Evolutionary conservation across 2,113 vertebrate species (phyloP), one percentile per base, ranked within the genome.

Genomic region (Passerina amoena): DNA sequence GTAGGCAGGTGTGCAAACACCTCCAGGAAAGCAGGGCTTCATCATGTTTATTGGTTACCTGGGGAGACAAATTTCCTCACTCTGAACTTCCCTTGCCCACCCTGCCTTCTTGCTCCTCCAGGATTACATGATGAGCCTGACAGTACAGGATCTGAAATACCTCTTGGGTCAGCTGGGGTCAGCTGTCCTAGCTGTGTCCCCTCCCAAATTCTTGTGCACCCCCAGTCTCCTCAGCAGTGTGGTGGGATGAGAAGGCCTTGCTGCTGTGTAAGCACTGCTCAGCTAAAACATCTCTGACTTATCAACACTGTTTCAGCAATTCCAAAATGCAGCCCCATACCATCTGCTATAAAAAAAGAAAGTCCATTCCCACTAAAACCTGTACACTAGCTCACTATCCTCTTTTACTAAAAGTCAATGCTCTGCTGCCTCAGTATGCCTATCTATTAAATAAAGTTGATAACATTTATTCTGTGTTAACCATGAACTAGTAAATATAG

Each of bases 221-320:
- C 10, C 31, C 21, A 50, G 14, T 12, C 19, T 65, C 1, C 33
- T 48, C 1, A 0, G 7, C 23, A 14, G 6, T 30, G 13, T 2
- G 21, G 4, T 18, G 31, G 6, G 7, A 9, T 61, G 80, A 92
- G 53, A 33, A 63, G 47, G 1, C 31, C 37, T 27, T 42, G 19
- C 9, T 5, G 1, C 10, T 70, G 13, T 33, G 13, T 27, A 18
- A 81, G 28, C 11, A 13, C 20, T 60, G 50, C 56, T 48, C 56
- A 15, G 45, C 20, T 38, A 48, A 75, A 88, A 19, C 10, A 38
- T 12, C 6, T 1, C 5, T 21, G 16, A 17, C 7, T 45, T 56
- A 40, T 6, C 28, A 33, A 28, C 23, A 35, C 13, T 24, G 5
- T 40, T 83, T 63, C 30, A 53, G 47, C 19, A 40, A 30, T 27